These are phyloP conservation scores for Lathamus discolor DNA, from an alignment of 2,113 vertebrate species.

Conservation along the genomic window DNA sequence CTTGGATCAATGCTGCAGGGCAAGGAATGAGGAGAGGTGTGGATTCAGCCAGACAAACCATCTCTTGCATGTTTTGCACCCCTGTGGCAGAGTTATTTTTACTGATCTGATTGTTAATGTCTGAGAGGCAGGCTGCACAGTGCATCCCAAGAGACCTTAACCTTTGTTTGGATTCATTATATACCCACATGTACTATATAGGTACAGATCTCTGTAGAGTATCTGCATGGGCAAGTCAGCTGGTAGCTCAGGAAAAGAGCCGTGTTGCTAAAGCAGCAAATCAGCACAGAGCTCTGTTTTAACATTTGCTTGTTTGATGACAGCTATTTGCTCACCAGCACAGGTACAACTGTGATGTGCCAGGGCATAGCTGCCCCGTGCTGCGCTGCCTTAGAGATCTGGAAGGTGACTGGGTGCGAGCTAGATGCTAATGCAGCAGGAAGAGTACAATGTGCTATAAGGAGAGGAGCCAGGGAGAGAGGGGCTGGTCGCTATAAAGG, in stretches of 20 bases:
- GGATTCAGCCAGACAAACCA: background rate
- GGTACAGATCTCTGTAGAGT: slow-evolving; percentile 10
- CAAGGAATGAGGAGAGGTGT: background rate
- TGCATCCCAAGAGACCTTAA: background rate
- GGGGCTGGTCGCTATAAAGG: background rate
- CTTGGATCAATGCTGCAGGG: background rate
- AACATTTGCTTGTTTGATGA: background rate
- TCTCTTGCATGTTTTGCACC: background rate
- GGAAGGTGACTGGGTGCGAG: background rate
- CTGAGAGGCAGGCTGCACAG: background rate
- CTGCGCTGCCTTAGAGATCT: background rate
- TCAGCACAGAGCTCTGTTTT: background rate
- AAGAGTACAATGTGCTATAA: background rate
- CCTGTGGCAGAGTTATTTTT: background rate
- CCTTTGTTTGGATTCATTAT: slow-evolving; percentile 48
- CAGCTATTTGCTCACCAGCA: background rate
- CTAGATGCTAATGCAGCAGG: background rate
- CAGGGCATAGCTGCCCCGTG: background rate
- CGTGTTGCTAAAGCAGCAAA: background rate
- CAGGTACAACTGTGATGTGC: background rate
- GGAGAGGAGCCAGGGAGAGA: background rate
- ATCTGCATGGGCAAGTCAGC: background rate
- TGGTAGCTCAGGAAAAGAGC: background rate
- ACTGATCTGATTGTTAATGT: background rate
- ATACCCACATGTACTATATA: background rate